phyloP scores from a whole-genome alignment of 2,797 vertebrate genomes.

The Tolypeutes matacus region DNA sequence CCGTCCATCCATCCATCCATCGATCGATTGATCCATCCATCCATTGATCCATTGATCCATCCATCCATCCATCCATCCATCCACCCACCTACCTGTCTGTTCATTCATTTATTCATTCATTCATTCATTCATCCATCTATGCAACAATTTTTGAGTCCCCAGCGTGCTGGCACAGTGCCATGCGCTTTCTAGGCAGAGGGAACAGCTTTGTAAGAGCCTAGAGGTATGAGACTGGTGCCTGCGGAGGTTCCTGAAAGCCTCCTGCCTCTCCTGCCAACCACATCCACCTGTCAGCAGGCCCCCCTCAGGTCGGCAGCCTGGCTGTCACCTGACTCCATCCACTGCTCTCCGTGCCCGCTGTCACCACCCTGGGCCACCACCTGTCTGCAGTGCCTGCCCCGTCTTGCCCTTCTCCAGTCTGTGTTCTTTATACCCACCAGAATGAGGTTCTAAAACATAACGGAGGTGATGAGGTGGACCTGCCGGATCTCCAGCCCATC shows the following conservation, averaged over 20 bases:
- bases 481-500: background rate
- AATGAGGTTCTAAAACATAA: background rate
- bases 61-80: background rate
- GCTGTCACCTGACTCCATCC: background rate
- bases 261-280: too few species aligned
- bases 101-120: too few species aligned
- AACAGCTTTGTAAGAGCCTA: background rate
- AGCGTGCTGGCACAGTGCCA: background rate
- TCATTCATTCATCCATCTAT: background rate
- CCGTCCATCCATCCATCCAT: background rate
- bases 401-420: background rate
- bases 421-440: background rate
- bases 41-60: too few species aligned
- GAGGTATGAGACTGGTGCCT: background rate
- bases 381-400: accelerated
- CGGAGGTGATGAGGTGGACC: background rate
- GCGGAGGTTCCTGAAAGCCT: background rate
- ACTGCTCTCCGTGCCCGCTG: background rate
- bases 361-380: background rate
- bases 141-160: background rate
- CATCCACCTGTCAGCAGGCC: background rate
- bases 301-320: background rate
- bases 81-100: too few species aligned
- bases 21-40: too few species aligned
- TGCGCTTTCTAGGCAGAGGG: background rate